Base-by-base conservation (phyloP, 2,797 vertebrate species). In the Sebastes itinus region DNA sequence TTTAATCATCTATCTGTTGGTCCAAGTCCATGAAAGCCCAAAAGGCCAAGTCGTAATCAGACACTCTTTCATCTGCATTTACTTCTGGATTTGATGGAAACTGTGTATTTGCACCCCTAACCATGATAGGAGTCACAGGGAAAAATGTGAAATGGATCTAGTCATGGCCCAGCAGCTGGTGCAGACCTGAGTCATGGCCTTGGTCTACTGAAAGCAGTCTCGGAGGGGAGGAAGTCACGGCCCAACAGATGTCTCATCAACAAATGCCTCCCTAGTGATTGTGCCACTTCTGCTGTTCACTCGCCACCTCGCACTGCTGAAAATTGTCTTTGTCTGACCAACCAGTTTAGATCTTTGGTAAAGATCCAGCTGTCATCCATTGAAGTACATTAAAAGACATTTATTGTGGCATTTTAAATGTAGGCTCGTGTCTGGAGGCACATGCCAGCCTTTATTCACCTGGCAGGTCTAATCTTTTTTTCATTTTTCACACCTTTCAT, bases 151-250 rank as follows among this genome's bases (percentile, higher is more conserved):
- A 78, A 77, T 81, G 56, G 72, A 86, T 86, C 87, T 64, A 83
- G 81, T 88, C 81, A 73, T 74, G 82, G 72, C 63, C 63, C 59
- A 83, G 81, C 91, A 92, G 92, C 90, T 90, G 89, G 80, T 80
- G 80, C 64, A 83, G 78, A 90, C 88, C 85, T 89, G 91, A 92
- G 86, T 94, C 91, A 94, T 58, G 77, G 83, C 75, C 82, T 80
- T 75, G 64, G 84, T 88, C 81, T 63, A 77, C 84, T 77, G 75
- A 88, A 85, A 77, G 76, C 81, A 67, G 85, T 88, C 86, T 88
- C 28, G 3, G 30, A 78, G 62, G 46, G 75, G 61, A 87, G 84
- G 77, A 90, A 86, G 82, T 83, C 79, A 64, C 0, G 12, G 76
- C 55, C 72, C 74, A 85, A 75, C 88, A 91, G 83, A 89, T 90